A percentile compares a stretch with the other conserved stretches of the same genome.
These are phyloP conservation scores for human (Homo sapiens) DNA, from an alignment of 2,113 vertebrate genomes.

Conservation along the genomic window DNA sequence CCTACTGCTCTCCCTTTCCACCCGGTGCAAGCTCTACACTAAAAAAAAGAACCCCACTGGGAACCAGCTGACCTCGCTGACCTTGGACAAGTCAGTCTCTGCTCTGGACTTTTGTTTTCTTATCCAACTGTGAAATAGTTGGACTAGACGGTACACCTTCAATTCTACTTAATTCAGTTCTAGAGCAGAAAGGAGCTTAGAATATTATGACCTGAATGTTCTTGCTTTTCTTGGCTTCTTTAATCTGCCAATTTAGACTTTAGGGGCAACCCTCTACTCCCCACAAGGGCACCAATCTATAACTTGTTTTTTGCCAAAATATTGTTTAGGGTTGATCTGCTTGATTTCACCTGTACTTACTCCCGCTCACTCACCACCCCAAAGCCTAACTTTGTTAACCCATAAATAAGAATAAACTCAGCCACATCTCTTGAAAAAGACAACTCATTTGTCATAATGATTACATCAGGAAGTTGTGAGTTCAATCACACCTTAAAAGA, in stretches of 20 bases:
- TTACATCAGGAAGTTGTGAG: slow-evolving; percentile 12
- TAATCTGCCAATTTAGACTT: background rate
- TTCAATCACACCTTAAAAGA: background rate
- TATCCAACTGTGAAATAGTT: slow-evolving; percentile 46
- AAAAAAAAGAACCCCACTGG: background rate
- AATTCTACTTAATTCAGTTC: background rate
- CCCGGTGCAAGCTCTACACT: background rate
- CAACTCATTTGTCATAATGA: background rate
- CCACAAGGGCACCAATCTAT: background rate
- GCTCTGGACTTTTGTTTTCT: slow-evolving; percentile 45
- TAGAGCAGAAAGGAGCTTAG: background rate
- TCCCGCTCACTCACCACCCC: no score
- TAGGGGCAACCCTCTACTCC: background rate
- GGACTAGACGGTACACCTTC: slow-evolving; percentile 9
- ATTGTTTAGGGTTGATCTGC: background rate
- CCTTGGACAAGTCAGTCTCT: background rate
- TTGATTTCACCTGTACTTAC: background rate
- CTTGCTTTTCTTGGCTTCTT: slow-evolving; percentile 13
- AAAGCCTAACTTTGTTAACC: background rate
- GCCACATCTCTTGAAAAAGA: slow-evolving; percentile 4
- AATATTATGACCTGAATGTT: background rate
- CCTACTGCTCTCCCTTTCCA: background rate
- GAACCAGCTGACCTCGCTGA: background rate
- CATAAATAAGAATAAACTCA: slow-evolving; percentile 1
- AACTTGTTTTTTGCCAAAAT: slow-evolving; percentile 10